Evolutionary conservation across 1,140 invertebrate genomes (phyloP).

Genomic region (Fragariocoptes setiger): DNA sequence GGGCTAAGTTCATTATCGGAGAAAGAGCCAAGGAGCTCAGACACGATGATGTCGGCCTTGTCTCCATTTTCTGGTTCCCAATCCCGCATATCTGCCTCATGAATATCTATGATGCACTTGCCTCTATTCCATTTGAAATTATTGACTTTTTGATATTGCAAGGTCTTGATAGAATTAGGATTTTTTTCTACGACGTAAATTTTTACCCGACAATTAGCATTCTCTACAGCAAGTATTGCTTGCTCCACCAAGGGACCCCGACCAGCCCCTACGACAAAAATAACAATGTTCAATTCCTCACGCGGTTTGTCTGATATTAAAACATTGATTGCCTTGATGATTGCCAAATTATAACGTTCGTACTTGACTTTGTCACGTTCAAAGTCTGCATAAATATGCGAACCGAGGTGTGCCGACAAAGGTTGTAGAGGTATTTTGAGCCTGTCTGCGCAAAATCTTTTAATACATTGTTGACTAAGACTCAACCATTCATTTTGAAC

Average conservation of each 20-base stretch:
- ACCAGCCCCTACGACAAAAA: slow-evolving; percentile 82
- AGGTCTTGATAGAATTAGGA: slow-evolving; percentile 67
- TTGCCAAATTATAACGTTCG: slow-evolving; percentile 47
- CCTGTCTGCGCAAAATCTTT: not conserved
- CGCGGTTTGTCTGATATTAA: not conserved
- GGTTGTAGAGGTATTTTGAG: slow-evolving; percentile 33
- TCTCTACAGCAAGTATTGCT: slow-evolving; percentile 39
- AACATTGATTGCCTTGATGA: not conserved
- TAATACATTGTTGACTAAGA: not conserved
- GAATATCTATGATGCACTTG: slow-evolving; percentile 18
- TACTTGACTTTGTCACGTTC: slow-evolving; percentile 95
- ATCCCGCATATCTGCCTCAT: slow-evolving; percentile 65
- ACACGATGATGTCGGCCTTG: slow-evolving; percentile 76
- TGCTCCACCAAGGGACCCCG: slow-evolving; percentile 67
- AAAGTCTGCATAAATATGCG: slow-evolving; percentile 85
- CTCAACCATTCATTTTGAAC: not conserved
- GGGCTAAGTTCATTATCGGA: slow-evolving; percentile 95
- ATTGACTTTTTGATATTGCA: slow-evolving; percentile 3
- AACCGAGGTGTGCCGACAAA: slow-evolving; percentile 74
- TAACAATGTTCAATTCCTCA: slow-evolving; percentile 16
- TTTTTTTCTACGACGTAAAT: slow-evolving; percentile 96
- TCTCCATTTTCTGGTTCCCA: slow-evolving; percentile 33
- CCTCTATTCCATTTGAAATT: slow-evolving; percentile 3
- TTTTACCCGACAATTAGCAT: slow-evolving; percentile 28
- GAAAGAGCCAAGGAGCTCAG: slow-evolving; percentile 84